Conservation (phyloP, 1,140 invertebrate species). For the Luehdorfia chinensis region DNA sequence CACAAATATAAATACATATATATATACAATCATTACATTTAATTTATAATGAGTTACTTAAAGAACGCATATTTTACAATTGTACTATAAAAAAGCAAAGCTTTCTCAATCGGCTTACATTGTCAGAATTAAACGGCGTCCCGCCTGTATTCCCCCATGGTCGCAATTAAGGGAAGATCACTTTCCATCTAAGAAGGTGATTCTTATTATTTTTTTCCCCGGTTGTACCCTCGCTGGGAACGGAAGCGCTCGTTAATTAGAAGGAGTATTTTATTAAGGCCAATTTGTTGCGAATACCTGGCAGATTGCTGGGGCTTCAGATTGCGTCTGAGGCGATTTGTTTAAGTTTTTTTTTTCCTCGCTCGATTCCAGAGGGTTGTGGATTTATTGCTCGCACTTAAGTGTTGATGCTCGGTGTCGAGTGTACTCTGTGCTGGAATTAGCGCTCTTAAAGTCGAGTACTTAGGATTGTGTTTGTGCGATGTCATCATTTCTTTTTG, state of each 20-base stretch:
- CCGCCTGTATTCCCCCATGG: not conserved
- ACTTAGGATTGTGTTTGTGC: not conserved
- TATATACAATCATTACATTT: too few species aligned
- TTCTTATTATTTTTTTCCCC: conserved; percentile 67
- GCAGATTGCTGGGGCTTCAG: conserved; percentile 40
- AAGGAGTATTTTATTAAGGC: conserved; percentile 66
- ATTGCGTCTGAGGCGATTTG: conserved; percentile 39
- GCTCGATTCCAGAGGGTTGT: conserved; percentile 13
- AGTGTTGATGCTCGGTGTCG: conserved; percentile 15
- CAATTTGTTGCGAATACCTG: conserved; percentile 72
- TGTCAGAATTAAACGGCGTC: too few species aligned
- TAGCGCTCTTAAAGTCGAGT: conserved; percentile 4
- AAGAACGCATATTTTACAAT: conserved; percentile 8
- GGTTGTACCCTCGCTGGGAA: conserved; percentile 2
- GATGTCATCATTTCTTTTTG: conserved; percentile 2
- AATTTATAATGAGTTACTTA: conserved; percentile 8
- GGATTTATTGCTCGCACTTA: conserved; percentile 20
- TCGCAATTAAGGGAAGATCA: conserved; percentile 50
- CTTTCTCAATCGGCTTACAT: not conserved
- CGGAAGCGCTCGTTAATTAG: conserved; percentile 56
- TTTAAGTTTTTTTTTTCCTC: conserved; percentile 40
- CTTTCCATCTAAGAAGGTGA: conserved; percentile 65
- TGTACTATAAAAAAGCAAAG: conserved; percentile 2
- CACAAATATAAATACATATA: too few species aligned
- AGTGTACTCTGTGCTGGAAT: conserved; percentile 7